These are phyloP conservation scores for Aotus griseimembra DNA, from an alignment of 2,797 vertebrate genomes.

Conservation along the genomic window DNA sequence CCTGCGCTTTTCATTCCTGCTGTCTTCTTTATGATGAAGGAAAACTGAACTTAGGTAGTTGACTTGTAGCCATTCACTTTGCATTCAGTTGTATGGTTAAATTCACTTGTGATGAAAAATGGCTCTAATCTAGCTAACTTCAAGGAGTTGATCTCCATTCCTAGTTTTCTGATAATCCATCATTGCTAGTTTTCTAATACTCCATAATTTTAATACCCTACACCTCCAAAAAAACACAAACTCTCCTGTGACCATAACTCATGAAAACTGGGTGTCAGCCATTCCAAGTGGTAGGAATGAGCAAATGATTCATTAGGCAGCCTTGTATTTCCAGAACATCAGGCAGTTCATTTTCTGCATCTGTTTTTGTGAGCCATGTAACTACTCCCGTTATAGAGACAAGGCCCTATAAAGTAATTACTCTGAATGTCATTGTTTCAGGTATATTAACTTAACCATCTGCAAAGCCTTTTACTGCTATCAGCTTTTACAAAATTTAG, in stretches of 20 bases:
- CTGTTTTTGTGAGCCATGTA: conserved; percentile 65
- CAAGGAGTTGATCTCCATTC: not conserved
- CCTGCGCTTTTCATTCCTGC: not conserved
- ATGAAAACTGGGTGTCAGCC: not conserved
- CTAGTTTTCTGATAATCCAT: conserved; percentile 15
- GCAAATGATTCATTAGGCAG: not conserved
- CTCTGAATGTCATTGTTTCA: conserved; percentile 56
- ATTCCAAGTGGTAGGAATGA: not conserved
- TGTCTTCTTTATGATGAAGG: not conserved
- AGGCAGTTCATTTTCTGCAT: conserved; percentile 63
- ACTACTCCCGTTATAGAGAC: not conserved
- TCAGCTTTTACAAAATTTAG: conserved; percentile 47
- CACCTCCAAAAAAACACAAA: not conserved
- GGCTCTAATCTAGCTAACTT: not conserved
- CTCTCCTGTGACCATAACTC: not conserved
- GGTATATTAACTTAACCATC: conserved; percentile 62
- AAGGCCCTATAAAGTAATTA: conserved; percentile 52
- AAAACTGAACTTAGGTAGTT: not conserved
- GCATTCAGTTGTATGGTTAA: not conserved
- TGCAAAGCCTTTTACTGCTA: not conserved
- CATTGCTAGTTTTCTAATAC: conserved; percentile 2
- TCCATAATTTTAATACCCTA: not conserved
- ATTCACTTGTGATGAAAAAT: not conserved
- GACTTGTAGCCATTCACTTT: not conserved
- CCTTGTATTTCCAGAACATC: conserved; percentile 39